Evolutionary conservation across 1,140 invertebrate species (phyloP), one percentile per base, ranked within the genome.

Genomic region (Bilobella aurantiaca): DNA sequence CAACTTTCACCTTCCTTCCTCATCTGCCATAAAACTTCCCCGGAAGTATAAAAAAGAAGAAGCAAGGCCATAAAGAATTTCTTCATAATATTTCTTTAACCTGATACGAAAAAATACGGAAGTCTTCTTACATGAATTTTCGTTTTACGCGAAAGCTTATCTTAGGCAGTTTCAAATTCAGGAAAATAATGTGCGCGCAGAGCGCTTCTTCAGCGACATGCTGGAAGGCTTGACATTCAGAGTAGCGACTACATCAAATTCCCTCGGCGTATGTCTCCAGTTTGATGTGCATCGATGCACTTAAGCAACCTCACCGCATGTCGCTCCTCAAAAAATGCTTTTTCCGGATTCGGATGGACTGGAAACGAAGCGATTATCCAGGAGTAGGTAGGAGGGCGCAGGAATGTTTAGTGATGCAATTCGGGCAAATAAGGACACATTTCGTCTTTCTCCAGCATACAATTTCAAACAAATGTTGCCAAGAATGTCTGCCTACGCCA

Each of bases 41-140:
- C 16, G 21, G 28, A 32, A 61, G 32, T n/a, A 37, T 21, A 32
- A n/a, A n/a, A 61, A 29, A 23, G 37, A 21, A n/a, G 37, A 61
- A 37, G 18, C 18, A 37, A 32, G 37, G 32, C 28, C 21, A 61
- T 34, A 32, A 18, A 37, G 28, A 25, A 5, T 29, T 32, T 29
- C 37, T 14, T 58, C 57, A 58, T 58, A 29, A 58, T 58, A 29
- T 29, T 58, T 58, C 25, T 21, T 29, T 31, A 58, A 31, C 12
- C 49, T 53, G 49, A 53, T 53, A 53, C 12, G 8, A 23, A 53
- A 5, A 53, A 23, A 16, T n/a, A n/a, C n/a, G n/a, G n/a, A 23
- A 12, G 23, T 5, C 8, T 23, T 53, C 14, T 8, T 18, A 18
- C 8, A 42, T 8, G 34, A 42, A 42, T 42, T 42, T 42, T 23